These are phyloP conservation scores for Agonopterix subpropinquella DNA, from an alignment of 2,888 invertebrate species.

Conservation along the genomic window DNA sequence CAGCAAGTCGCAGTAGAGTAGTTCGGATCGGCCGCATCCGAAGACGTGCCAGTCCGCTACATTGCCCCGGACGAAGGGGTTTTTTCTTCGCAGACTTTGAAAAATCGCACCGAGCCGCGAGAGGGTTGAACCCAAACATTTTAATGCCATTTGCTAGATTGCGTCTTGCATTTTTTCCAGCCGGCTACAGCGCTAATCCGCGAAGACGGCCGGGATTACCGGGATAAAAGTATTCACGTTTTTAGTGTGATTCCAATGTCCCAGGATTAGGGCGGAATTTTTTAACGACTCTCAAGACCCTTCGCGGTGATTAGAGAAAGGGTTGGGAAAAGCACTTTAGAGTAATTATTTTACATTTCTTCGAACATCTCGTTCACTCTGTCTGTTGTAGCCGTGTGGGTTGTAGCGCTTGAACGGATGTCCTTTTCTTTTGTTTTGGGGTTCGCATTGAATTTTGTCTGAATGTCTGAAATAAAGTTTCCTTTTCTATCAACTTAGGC, in stretches of 20 bases:
- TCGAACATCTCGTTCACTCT: constrained; percentile 26
- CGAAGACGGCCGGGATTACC: constrained; percentile 64
- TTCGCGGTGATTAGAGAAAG: constrained; percentile 58
- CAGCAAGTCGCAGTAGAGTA: constrained; percentile 17
- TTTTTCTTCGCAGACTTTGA: constrained; percentile 67
- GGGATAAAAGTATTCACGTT: constrained; percentile 70
- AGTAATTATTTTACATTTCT: constrained; percentile 68
- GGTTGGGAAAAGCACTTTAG: constrained; percentile 59
- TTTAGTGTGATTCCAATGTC: constrained; percentile 69
- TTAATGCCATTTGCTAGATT: constrained; percentile 77
- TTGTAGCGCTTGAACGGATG: constrained; percentile 30
- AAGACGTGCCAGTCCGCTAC: constrained; percentile 73
- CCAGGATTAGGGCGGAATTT: constrained; percentile 60
- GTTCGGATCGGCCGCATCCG: constrained; percentile 51
- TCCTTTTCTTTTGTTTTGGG: constrained; percentile 31
- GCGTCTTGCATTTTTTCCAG: constrained; percentile 71
- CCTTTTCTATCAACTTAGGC: too few species aligned
- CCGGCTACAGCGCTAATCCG: constrained; percentile 66
- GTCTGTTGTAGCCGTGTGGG: constrained; percentile 15
- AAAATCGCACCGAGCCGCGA: constrained; percentile 65
- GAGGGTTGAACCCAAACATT: constrained; percentile 72
- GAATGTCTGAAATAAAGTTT: neutral
- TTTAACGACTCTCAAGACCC: constrained; percentile 55
- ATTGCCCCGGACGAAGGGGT: constrained; percentile 64
- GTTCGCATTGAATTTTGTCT: neutral